Evolutionary conservation across 2,113 vertebrate species (phyloP), one percentile per base, ranked within the genome.

Genomic region (Eudyptes chrysolophus): DNA sequence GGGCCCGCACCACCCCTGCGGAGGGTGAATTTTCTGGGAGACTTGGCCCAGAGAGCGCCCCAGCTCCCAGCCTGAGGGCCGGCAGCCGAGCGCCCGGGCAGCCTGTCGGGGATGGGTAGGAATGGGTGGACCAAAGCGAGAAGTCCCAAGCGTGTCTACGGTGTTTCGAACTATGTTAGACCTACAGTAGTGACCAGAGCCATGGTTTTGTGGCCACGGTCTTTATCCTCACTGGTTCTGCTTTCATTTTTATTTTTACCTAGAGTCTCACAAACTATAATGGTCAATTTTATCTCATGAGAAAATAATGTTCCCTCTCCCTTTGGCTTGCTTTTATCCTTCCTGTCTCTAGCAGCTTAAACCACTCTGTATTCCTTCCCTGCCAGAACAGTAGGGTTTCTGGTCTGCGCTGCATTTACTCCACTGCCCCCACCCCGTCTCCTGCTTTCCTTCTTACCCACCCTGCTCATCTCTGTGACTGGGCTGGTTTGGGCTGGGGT

Each of bases 1-100:
- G 26, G 13, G 16, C 5, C 7, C 22, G 13, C 26, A 2, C 1
- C 2, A 8, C 9, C 25, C 10, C 16, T 27, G 38, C 1, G 52
- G 20, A n/a, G 19, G 46, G 40, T 54, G 62, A 24, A 11, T n/a
- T 32, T 44, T 7, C 5, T 11, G 24, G 19, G 24, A 4, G 34
- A 3, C 34, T 16, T 2, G n/a, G 38, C 14, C 48, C 61, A 6
- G 55, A n/a, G 40, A 11, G 49, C 5, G 1, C 29, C 88, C 40
- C 48, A 6, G 40, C n/a, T 32, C 40, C 72, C 49, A 4, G 68
- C 8, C 46, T 3, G 10, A 18, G 21, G 10, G 26, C 21, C 3
- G 16, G 16, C 26, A 4, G 42, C 8, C 5, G 32, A 8, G 57
- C 22, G 44, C 16, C 34, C 4, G 3, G 9, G 29, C 5, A 2